These are phyloP conservation scores for Muscina levida DNA, from an alignment of 2,888 invertebrate species.

Conservation along the genomic window DNA sequence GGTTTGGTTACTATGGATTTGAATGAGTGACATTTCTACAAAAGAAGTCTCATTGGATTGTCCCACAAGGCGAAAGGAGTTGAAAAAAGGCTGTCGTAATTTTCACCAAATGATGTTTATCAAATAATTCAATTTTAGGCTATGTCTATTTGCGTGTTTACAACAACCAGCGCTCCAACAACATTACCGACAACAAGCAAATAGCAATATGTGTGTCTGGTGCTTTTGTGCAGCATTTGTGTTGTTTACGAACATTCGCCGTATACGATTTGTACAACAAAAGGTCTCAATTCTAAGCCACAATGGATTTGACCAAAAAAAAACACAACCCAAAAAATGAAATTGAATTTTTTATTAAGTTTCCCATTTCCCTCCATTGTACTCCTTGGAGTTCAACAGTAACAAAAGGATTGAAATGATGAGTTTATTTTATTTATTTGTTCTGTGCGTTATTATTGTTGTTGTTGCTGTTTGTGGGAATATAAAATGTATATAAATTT, in stretches of 20 bases:
- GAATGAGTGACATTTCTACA: slow-evolving; percentile 46
- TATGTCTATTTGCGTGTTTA: slow-evolving; percentile 31
- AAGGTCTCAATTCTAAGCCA: slow-evolving; percentile 57
- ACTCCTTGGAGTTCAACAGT: not conserved
- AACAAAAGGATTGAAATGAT: slow-evolving; percentile 54
- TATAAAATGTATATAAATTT: slow-evolving; percentile 50
- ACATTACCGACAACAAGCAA: slow-evolving; percentile 35
- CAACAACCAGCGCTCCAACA: slow-evolving; percentile 24
- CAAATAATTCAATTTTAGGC: slow-evolving; percentile 77
- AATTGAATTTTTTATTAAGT: slow-evolving; percentile 57
- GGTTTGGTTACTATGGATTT: slow-evolving; percentile 18
- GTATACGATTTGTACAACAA: slow-evolving; percentile 52
- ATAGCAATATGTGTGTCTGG: slow-evolving; percentile 45
- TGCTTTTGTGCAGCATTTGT: slow-evolving; percentile 24
- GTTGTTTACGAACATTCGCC: slow-evolving; percentile 32
- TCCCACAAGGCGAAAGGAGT: slow-evolving; percentile 40
- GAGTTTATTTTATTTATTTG: slow-evolving; percentile 43
- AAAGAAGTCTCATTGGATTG: slow-evolving; percentile 14
- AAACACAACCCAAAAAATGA: slow-evolving; percentile 41
- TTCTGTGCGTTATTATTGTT: slow-evolving; percentile 18
- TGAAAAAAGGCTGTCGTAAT: slow-evolving; percentile 69
- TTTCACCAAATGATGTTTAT: slow-evolving; percentile 77
- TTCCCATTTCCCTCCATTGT: not conserved
- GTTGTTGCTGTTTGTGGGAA: slow-evolving; percentile 38
- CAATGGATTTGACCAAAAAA: slow-evolving; percentile 60